Evolutionary conservation across 2,888 invertebrate species (phyloP), one percentile per base, ranked within the genome.

Genomic region (Tinea pellionella): DNA sequence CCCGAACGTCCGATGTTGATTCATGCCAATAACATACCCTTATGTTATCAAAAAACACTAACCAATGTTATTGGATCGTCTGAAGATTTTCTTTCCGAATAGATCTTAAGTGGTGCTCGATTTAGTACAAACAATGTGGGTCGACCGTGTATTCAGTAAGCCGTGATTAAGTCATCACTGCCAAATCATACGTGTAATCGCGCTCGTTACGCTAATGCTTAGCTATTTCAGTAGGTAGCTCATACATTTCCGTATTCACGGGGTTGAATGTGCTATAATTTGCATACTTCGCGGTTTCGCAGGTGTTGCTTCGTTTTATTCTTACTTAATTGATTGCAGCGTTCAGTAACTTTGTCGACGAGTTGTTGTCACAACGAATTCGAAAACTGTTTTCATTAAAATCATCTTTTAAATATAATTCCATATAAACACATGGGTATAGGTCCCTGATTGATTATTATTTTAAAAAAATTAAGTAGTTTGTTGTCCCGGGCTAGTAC

Each of bases 91-190:
- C 37, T 37, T 37, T 37, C 37, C 37, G 16, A 47, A 47, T 47
- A 47, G 13, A 47, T 47, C 16, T 16, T 47, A 47, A 47, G 47
- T 47, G 47, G 47, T 47, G 9, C 47, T 15, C 47, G 37, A 47
- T 47, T 16, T 47, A 16, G 47, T 47, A 47, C 47, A 13, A 47
- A 47, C 47, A 47, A 47, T 16, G 13, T 47, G 47, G 16, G 47
- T 41, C 41, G 55, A 2, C 12, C 7, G 24, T 55, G 19, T 57
- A 57, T 65, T 64, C 65, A 64, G 67, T 66, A 66, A 67, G 65
- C 66, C 67, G 67, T 67, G 72, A 72, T 72, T 70, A 69, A 69
- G 67, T 65, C 68, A 67, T 73, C 68, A 68, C 63, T 64, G 68
- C 65, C 67, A 70, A 72, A 72, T 71, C 69, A 71, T 70, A 69